These are phyloP conservation scores for Amblyraja radiata DNA, from an alignment of 2,797 vertebrate species.

Conservation along the genomic window DNA sequence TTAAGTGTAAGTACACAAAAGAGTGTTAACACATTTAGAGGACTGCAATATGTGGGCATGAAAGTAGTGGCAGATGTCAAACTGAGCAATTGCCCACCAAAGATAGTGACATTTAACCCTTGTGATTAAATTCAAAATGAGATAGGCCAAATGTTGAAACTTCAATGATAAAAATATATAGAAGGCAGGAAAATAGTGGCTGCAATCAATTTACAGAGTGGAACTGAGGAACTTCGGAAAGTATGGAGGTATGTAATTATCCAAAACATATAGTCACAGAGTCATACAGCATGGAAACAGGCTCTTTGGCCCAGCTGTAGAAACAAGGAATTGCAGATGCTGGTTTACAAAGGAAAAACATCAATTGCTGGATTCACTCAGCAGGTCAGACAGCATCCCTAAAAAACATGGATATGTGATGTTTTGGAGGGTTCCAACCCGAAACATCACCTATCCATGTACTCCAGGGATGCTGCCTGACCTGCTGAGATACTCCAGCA, in stretches of 20 bases:
- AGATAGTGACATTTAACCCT: background rate
- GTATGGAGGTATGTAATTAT: background rate
- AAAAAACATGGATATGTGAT: too few species aligned
- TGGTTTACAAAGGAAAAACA: too few species aligned
- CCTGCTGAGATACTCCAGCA: too few species aligned
- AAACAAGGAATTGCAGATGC: too few species aligned
- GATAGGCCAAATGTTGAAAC: background rate
- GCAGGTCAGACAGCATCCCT: too few species aligned
- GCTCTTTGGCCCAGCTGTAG: too few species aligned
- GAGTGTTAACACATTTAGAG: background rate
- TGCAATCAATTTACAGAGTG: background rate
- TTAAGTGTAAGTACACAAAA: constrained; percentile 11
- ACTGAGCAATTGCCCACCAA: background rate
- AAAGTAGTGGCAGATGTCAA: background rate
- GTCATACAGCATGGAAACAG: too few species aligned
- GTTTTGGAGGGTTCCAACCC: too few species aligned
- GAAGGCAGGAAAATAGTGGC: background rate
- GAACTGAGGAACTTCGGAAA: background rate
- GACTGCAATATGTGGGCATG: background rate
- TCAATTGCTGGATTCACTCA: too few species aligned
- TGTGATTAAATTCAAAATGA: background rate
- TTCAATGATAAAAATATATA: background rate
- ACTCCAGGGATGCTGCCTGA: too few species aligned
- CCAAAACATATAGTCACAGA: too few species aligned
- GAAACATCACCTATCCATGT: too few species aligned